Evolutionary conservation across 2,888 invertebrate species (phyloP).

Genomic region (Spodoptera littoralis): DNA sequence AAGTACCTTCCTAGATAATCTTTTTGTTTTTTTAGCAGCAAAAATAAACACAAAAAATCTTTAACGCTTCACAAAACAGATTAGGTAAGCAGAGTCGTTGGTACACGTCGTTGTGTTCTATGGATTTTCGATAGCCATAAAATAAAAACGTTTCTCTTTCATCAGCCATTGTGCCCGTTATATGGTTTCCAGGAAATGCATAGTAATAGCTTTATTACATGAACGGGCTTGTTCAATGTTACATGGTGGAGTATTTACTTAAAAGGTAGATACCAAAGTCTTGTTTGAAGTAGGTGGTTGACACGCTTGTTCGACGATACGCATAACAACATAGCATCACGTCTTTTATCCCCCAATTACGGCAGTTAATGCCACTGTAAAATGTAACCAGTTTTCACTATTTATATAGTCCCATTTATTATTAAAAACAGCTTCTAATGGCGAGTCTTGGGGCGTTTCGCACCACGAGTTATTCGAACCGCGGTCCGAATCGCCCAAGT

Average conservation of each 20-base stretch:
- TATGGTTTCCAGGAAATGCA: constrained; percentile 56
- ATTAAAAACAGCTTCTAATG: too few relatives aligned
- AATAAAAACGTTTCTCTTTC: constrained; percentile 55
- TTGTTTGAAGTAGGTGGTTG: not conserved
- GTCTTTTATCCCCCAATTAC: too few relatives aligned
- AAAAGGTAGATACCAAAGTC: constrained; percentile 10
- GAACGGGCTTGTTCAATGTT: constrained; percentile 36
- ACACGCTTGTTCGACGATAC: too few relatives aligned
- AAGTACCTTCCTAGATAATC: too few relatives aligned
- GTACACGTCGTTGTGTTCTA: constrained; percentile 58
- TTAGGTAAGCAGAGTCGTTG: constrained; percentile 54
- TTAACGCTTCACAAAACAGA: constrained; percentile 57
- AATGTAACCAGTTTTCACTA: too few relatives aligned
- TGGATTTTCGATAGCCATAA: constrained; percentile 58
- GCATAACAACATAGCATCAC: too few relatives aligned
- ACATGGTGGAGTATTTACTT: constrained; percentile 45
- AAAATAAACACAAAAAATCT: constrained; percentile 26
- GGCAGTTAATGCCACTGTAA: too few relatives aligned
- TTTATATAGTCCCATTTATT: too few relatives aligned
- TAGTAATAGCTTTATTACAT: constrained; percentile 57
- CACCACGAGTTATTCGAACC: too few relatives aligned
- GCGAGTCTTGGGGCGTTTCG: too few relatives aligned
- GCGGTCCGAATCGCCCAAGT: too few relatives aligned
- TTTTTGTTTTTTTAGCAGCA: not conserved
- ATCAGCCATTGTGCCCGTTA: constrained; percentile 52